Conservation (phyloP, 2,888 invertebrate species). For the Acleris emargana region DNA sequence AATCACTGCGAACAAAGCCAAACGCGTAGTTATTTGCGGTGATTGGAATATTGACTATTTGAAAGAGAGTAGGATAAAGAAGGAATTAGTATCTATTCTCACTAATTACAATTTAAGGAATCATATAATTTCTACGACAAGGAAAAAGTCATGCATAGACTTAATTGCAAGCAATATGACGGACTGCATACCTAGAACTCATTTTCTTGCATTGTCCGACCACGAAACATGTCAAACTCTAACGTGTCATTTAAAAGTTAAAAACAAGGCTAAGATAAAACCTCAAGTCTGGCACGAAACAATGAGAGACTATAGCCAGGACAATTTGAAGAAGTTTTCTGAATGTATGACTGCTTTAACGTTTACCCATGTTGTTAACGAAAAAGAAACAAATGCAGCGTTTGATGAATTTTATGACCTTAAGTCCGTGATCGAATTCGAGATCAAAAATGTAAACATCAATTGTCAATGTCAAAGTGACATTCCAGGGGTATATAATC, state of each 20-base stretch:
- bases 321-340: not conserved
- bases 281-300: not conserved
- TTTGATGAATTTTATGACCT: no score
- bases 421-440: no score
- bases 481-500: no score
- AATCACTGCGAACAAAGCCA: not conserved
- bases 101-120: not conserved
- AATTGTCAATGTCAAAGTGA: no score
- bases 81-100: not conserved
- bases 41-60: slow-evolving; percentile 2
- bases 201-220: not conserved
- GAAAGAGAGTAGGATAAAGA: not conserved
- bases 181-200: not conserved
- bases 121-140: not conserved
- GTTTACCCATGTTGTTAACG: no score
- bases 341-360: not conserved
- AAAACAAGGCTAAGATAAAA: not conserved
- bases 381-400: no score
- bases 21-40: not conserved
- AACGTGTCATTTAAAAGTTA: not conserved
- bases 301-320: not conserved
- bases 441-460: no score
- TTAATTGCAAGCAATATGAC: not conserved
- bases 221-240: not conserved
- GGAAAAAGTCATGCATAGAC: slow-evolving; percentile 1